Conservation (phyloP, 2,113 vertebrate species). For the Platycercus adscitus region DNA sequence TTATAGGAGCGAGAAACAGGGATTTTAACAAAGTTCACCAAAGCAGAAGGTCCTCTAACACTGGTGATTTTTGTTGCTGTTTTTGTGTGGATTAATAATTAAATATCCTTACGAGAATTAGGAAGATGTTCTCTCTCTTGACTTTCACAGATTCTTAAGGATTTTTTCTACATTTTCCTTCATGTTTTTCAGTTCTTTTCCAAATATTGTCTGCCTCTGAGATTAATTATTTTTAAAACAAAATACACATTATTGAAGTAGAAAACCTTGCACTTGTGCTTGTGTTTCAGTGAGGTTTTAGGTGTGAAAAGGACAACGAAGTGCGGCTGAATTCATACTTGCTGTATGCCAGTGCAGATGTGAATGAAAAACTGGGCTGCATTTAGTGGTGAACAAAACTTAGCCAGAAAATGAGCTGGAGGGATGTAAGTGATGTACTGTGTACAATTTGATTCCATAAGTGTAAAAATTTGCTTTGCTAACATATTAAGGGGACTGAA, state of each 20-base stretch:
- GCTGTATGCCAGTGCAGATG: background rate
- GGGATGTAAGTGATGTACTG: background rate
- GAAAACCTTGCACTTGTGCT: background rate
- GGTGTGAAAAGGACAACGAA: background rate
- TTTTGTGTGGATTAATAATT: background rate
- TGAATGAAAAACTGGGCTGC: background rate
- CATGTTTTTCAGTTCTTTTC: background rate
- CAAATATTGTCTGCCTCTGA: background rate
- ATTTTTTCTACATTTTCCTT: background rate
- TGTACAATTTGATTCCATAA: constrained; percentile 6
- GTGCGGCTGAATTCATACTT: background rate
- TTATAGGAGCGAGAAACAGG: background rate
- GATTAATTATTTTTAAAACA: background rate
- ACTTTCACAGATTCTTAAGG: background rate
- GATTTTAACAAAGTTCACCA: background rate
- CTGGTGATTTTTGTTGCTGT: background rate
- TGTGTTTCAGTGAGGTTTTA: background rate
- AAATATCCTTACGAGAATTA: background rate
- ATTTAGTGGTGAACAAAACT: background rate
- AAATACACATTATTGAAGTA: background rate
- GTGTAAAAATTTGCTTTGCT: constrained; percentile 43
- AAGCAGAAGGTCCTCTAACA: background rate
- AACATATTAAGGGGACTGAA: background rate
- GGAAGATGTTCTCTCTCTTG: background rate
- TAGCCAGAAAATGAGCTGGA: background rate